phyloP scores from a whole-genome alignment of 2,113 vertebrate genomes.

The Nicator chloris region DNA sequence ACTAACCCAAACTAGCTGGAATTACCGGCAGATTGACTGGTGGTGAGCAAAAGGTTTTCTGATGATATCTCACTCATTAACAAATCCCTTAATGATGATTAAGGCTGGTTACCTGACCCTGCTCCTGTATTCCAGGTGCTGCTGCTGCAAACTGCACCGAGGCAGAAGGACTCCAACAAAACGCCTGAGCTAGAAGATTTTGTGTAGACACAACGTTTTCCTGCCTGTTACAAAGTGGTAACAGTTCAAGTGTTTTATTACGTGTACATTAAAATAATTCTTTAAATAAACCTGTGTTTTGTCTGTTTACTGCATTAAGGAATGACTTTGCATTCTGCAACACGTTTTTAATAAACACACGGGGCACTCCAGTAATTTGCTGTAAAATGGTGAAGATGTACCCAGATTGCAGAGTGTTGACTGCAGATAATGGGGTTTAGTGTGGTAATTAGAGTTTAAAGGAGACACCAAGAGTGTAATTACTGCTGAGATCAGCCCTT shows the following conservation, averaged over 20 bases:
- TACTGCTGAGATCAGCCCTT: not conserved
- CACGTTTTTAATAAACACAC: not conserved
- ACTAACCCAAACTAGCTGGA: conserved; percentile 78
- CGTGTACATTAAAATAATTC: not conserved
- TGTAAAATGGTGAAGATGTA: not conserved
- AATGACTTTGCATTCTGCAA: not conserved
- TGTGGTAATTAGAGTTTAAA: not conserved
- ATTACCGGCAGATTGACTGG: conserved; percentile 88
- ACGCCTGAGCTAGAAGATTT: not conserved
- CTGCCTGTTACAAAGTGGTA: not conserved
- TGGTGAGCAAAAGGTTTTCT: conserved; percentile 84
- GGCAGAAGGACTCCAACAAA: not conserved
- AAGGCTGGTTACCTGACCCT: not conserved
- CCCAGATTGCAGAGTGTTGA: not conserved
- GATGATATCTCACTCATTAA: conserved; percentile 55
- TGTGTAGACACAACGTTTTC: not conserved
- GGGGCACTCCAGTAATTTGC: not conserved
- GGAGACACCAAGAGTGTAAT: not conserved
- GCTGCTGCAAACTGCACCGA: not conserved
- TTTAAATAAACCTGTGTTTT: not conserved
- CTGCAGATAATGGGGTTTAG: not conserved
- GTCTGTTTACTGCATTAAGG: not conserved
- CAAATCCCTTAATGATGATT: not conserved
- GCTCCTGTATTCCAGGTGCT: conserved; percentile 5
- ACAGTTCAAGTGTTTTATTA: not conserved